Evolutionary conservation across 2,888 invertebrate species (phyloP).

Genomic region (Abrostola triplasia): DNA sequence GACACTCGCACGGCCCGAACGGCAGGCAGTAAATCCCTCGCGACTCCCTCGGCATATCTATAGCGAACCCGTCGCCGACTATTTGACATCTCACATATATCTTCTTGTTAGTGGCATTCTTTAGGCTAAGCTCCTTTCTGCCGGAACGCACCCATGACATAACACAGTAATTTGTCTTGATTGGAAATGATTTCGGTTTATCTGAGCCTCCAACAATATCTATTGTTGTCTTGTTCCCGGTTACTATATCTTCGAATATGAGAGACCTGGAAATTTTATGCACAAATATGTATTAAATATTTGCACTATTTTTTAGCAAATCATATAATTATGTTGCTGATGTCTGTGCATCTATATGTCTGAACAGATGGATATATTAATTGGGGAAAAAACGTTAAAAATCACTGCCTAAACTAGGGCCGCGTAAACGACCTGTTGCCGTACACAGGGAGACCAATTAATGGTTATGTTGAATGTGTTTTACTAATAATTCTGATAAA

Average conservation of each 20-base stretch:
- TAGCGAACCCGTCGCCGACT: slow-evolving; percentile 77
- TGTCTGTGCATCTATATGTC: too few relatives aligned
- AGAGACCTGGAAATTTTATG: slow-evolving; percentile 67
- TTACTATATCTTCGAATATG: slow-evolving; percentile 73
- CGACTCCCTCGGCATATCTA: slow-evolving; percentile 74
- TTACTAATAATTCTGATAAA: slow-evolving; percentile 12
- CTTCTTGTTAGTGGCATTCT: slow-evolving; percentile 75
- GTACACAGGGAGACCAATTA: too few relatives aligned
- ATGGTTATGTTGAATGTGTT: too few relatives aligned
- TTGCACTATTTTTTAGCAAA: too few relatives aligned
- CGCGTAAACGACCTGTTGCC: too few relatives aligned
- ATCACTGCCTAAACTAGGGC: too few relatives aligned
- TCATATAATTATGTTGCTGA: too few relatives aligned
- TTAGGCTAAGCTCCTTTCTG: slow-evolving; percentile 79
- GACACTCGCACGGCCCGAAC: slow-evolving; percentile 75
- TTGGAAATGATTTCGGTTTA: slow-evolving; percentile 73
- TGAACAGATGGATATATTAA: too few relatives aligned
- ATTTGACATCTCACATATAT: slow-evolving; percentile 77
- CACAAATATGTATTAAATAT: background rate
- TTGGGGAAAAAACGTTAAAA: too few relatives aligned
- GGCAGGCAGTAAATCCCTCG: slow-evolving; percentile 71
- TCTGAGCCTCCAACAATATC: slow-evolving; percentile 72
- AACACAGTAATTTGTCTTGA: slow-evolving; percentile 74
- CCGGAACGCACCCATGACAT: slow-evolving; percentile 79
- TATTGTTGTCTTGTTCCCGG: slow-evolving; percentile 65